These are phyloP conservation scores for Cardinalis cardinalis DNA, from an alignment of 2,113 vertebrate genomes.

Conservation along the genomic window DNA sequence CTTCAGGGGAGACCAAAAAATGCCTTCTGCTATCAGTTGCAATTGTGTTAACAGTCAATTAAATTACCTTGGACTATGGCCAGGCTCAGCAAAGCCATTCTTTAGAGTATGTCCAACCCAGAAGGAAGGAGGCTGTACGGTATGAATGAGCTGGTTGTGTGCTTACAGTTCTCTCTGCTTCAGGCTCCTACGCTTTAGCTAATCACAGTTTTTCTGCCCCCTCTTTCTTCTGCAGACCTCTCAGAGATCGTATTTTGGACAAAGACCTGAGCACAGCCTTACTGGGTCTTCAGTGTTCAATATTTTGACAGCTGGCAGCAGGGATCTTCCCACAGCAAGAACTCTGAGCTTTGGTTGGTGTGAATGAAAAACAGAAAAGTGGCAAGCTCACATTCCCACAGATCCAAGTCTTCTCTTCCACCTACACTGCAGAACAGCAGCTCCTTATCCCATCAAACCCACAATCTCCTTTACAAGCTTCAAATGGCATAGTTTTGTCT, in stretches of 20 bases:
- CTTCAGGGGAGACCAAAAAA: not conserved
- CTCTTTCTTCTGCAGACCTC: not conserved
- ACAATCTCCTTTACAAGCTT: not conserved
- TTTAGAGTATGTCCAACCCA: not conserved
- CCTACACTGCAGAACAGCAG: not conserved
- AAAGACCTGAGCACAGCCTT: not conserved
- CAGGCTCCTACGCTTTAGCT: not conserved
- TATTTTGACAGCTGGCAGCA: not conserved
- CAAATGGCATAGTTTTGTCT: conserved; percentile 7
- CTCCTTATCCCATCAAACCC: not conserved
- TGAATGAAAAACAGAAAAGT: not conserved
- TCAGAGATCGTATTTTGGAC: not conserved
- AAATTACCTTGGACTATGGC: not conserved
- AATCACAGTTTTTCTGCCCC: not conserved
- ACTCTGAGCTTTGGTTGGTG: not conserved
- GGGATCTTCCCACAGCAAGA: not conserved
- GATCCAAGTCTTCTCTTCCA: not conserved
- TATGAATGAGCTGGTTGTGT: not conserved
- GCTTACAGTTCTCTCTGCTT: not conserved
- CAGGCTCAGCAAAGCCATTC: not conserved
- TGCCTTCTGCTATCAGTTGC: not conserved
- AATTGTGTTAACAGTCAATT: not conserved
- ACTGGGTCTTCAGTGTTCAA: not conserved
- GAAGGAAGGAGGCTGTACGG: not conserved
- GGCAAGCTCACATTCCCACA: accelerated